Evolutionary conservation across 2,113 vertebrate species (phyloP).

Genomic region (Spizaetus ornatus): DNA sequence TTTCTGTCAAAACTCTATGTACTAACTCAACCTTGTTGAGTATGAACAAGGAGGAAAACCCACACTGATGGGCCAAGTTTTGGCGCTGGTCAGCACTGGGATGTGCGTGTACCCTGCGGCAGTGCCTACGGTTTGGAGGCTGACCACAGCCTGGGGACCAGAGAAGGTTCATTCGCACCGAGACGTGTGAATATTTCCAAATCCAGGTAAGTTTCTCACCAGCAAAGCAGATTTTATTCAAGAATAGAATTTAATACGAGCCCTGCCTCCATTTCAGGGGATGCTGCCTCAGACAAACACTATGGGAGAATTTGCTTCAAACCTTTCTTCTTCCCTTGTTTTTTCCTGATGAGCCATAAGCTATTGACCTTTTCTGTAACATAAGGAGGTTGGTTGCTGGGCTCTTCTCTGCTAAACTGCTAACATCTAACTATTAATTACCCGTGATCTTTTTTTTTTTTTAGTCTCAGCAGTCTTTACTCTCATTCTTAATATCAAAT

Average conservation of each 20-base stretch:
- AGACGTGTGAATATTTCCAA: not conserved
- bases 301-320: not conserved
- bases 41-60: not conserved
- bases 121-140: not conserved
- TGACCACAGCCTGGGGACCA: not conserved
- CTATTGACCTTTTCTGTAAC: constrained; percentile 17
- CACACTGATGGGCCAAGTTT: not conserved
- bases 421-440: constrained; percentile 46
- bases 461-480: not conserved
- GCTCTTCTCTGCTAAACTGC: not conserved
- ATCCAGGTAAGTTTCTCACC: not conserved
- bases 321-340: not conserved
- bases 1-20: not conserved
- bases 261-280: not conserved
- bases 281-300: not conserved
- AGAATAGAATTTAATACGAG: not conserved
- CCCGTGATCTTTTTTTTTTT: not conserved
- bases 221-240: not conserved
- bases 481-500: constrained; percentile 27
- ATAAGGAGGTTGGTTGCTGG: not conserved
- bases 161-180: not conserved
- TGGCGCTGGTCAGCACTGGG: not conserved
- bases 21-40: not conserved
- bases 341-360: not conserved
- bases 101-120: accelerated